A percentile compares a stretch with the other conserved stretches of the same genome.
These are phyloP conservation scores for Dicerorhinus sumatrensis DNA, from an alignment of 2,113 vertebrate species.

Conservation along the genomic window DNA sequence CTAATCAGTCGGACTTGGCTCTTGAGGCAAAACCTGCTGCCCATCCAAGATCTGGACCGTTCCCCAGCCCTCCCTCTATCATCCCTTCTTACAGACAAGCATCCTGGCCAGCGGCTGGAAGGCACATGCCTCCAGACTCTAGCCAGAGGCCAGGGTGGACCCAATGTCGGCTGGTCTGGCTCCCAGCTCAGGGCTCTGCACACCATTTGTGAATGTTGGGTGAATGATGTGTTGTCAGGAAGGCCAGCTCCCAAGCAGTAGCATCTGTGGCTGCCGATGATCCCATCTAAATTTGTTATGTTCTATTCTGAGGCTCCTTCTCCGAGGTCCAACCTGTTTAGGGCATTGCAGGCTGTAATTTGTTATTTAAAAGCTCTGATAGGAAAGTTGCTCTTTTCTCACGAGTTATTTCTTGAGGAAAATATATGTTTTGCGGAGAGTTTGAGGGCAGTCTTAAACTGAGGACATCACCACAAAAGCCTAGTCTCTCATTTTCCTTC, in stretches of 20 bases:
- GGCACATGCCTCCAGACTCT: background rate
- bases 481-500: constrained; percentile 76
- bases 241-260: background rate
- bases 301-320: constrained; percentile 61
- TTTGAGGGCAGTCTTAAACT: constrained; percentile 66
- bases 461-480: constrained; percentile 61
- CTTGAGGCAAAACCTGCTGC: background rate
- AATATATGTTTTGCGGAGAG: constrained; percentile 59
- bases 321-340: constrained; percentile 40
- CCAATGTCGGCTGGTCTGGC: background rate
- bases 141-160: background rate
- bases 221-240: background rate
- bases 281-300: constrained; percentile 45
- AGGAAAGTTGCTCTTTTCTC: constrained; percentile 68
- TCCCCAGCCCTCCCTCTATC: background rate
- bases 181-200: background rate
- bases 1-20: constrained; percentile 4
- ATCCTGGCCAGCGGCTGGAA: background rate
- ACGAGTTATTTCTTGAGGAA: constrained; percentile 69
- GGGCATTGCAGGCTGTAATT: constrained; percentile 71
- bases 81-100: background rate
- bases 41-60: background rate
- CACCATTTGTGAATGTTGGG: background rate
- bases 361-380: constrained; percentile 57
- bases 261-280: constrained; percentile 31